Percentiles rank a stretch among this genome's conserved stretches.
These are phyloP conservation scores for Andrena flavipes DNA, from an alignment of 2,888 invertebrate species.

Conservation along the genomic window DNA sequence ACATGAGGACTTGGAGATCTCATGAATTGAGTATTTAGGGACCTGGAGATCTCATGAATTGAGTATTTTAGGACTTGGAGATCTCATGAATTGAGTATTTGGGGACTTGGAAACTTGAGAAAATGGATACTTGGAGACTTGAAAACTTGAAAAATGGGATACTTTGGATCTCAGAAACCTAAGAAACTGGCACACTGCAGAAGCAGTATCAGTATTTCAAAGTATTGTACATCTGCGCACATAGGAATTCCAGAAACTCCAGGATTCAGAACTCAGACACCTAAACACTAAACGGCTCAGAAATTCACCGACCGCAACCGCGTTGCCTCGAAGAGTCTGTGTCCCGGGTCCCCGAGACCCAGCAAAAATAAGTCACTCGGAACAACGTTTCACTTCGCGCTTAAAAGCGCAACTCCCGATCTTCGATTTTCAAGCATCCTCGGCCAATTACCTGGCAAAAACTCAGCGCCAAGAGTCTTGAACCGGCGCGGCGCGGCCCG, in stretches of 20 bases:
- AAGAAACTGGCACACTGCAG: neutral
- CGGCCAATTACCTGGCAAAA: conserved; percentile 28
- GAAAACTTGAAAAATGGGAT: neutral
- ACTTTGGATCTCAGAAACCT: neutral
- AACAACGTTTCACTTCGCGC: conserved; percentile 23
- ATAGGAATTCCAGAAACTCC: neutral
- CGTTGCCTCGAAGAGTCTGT: neutral
- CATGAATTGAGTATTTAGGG: neutral
- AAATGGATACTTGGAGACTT: neutral
- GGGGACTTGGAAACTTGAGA: neutral
- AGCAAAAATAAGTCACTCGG: neutral
- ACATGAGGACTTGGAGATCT: neutral
- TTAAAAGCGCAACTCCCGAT: neutral
- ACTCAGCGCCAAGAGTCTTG: neutral
- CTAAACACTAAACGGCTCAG: neutral
- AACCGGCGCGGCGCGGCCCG: conserved; percentile 18
- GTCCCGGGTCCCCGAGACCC: no score
- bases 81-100: neutral
- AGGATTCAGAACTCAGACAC: neutral
- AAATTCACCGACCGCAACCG: neutral
- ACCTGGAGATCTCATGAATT: neutral
- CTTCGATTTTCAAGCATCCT: conserved; percentile 19
- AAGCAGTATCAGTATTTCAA: neutral
- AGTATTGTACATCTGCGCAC: no score
- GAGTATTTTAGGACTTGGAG: neutral